A percentile compares a stretch with the other conserved stretches of the same genome.
Evolutionary conservation across 1,140 invertebrate genomes (phyloP).

Genomic region (Uloborus diversus): DNA sequence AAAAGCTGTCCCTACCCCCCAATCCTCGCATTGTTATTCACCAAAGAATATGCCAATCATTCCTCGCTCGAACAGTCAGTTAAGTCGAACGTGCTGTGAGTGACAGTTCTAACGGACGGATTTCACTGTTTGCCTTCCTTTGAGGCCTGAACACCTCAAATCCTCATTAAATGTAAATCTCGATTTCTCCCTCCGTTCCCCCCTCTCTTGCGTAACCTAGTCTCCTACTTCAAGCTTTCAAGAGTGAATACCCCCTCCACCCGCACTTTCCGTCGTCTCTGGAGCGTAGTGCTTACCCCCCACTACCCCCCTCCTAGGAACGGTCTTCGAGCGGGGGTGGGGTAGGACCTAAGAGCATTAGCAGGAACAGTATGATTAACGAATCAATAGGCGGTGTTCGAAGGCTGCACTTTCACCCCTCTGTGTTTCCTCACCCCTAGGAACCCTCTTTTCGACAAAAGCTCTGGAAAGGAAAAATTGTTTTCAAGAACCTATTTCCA

Average conservation of each 20-base stretch:
- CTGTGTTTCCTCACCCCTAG: background rate
- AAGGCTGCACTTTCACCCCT: constrained; percentile 39
- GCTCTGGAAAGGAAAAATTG: constrained; percentile 23
- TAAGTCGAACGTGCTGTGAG: constrained; percentile 46
- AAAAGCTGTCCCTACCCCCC: background rate
- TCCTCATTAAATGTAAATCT: constrained; percentile 56
- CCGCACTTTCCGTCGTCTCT: background rate
- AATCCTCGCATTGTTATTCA: constrained; percentile 29
- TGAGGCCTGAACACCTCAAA: constrained; percentile 52
- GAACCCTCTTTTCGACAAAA: background rate
- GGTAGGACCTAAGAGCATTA: constrained; percentile 44
- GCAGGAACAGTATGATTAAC: constrained; percentile 54
- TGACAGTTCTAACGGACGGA: constrained; percentile 30
- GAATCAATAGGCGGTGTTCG: constrained; percentile 52
- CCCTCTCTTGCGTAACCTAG: constrained; percentile 9
- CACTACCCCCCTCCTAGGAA: background rate
- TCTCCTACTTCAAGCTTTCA: constrained; percentile 22
- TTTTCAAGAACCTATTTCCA: constrained; percentile 15
- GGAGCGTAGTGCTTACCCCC: background rate
- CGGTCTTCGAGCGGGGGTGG: background rate
- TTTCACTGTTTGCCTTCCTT: constrained; percentile 47
- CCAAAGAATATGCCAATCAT: constrained; percentile 47
- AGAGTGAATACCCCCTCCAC: background rate
- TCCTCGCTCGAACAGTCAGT: constrained; percentile 8
- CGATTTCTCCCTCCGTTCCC: background rate